These are phyloP conservation scores for Cyprinodon variegatus DNA, from an alignment of 2,113 vertebrate species.

Conservation along the genomic window DNA sequence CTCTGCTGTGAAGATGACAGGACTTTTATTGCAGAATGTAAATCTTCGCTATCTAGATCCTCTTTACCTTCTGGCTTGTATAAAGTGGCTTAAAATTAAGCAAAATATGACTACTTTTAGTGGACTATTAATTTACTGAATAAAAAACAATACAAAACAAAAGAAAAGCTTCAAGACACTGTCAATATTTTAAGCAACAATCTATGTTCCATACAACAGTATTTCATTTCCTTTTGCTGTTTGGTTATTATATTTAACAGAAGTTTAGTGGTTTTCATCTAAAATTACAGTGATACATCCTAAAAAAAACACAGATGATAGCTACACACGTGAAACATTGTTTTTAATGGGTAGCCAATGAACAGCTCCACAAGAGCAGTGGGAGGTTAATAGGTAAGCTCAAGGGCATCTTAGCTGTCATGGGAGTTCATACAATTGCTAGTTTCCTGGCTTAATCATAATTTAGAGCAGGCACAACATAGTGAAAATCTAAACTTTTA, in stretches of 20 bases:
- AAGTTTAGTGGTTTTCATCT: constrained; percentile 11
- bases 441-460: constrained; percentile 36
- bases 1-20: constrained; percentile 12
- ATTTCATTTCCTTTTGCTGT: constrained; percentile 10
- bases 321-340: constrained; percentile 14
- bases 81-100: constrained; percentile 8
- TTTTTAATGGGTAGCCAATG: constrained; percentile 48
- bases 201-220: constrained; percentile 2
- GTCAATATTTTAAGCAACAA: constrained; percentile 11
- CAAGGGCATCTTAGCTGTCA: constrained; percentile 51
- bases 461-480: constrained; percentile 8
- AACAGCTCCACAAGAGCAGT: constrained; percentile 54
- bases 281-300: constrained; percentile 6
- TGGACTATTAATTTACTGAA: constrained; percentile 14
- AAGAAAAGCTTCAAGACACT: constrained; percentile 22
- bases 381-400: constrained; percentile 48
- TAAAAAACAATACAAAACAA: constrained; percentile 17
- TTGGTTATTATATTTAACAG: constrained; percentile 18
- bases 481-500: constrained; percentile 18
- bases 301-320: constrained; percentile 10
- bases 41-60: constrained; percentile 24
- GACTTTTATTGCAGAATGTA: constrained; percentile 27
- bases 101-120: constrained; percentile 28
- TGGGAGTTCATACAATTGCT: constrained; percentile 15
- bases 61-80: constrained; percentile 19